These are phyloP conservation scores for Cephalotes varians DNA, from an alignment of 2,888 invertebrate species.

Conservation along the genomic window DNA sequence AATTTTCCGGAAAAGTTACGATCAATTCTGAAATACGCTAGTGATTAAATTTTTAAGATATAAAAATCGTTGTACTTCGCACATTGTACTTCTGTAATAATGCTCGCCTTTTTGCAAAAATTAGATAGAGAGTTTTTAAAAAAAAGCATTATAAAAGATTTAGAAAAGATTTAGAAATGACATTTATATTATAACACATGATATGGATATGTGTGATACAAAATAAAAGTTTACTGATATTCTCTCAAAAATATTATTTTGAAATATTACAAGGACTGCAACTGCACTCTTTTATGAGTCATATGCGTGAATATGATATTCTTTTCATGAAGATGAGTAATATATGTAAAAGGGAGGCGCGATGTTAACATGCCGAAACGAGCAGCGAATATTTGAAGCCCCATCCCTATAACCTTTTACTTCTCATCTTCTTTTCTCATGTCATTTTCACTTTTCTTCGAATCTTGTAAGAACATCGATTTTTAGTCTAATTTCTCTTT, in stretches of 20 bases:
- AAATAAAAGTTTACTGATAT: background rate
- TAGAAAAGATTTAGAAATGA: background rate
- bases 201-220: background rate
- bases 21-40: constrained; percentile 41
- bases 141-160: background rate
- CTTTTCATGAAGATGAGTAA: background rate
- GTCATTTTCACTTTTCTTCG: background rate
- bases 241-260: background rate
- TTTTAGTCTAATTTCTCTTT: background rate
- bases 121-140: background rate
- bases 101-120: background rate
- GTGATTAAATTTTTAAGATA: constrained; percentile 62
- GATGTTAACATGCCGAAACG: background rate
- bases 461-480: background rate
- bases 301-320: background rate
- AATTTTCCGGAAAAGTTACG: constrained; percentile 27
- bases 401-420: background rate
- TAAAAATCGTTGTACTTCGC: constrained; percentile 39
- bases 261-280: background rate
- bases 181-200: background rate
- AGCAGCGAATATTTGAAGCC: background rate
- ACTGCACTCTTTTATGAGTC: background rate
- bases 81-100: background rate
- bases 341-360: constrained; percentile 1
- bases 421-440: background rate